phyloP scores from a whole-genome alignment of 2,113 vertebrate genomes.

The Rhinichthys klamathensis region DNA sequence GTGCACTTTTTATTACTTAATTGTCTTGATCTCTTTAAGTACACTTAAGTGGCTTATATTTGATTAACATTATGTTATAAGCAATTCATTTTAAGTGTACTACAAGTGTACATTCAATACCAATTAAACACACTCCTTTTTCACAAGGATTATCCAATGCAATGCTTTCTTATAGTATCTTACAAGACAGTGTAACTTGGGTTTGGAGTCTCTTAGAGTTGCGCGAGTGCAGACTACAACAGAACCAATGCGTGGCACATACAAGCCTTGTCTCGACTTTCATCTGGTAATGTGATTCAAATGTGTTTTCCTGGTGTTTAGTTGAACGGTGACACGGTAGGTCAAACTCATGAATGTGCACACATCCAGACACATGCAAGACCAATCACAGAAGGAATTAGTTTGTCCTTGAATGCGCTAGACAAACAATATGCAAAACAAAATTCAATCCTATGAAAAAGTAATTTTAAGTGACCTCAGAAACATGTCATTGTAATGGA shows the following conservation, averaged over 20 bases:
- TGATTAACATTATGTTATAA: too few relatives aligned
- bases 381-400: conserved; percentile 50
- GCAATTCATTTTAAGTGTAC: too few relatives aligned
- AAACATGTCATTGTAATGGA: conserved; percentile 54
- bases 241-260: not conserved
- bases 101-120: too few relatives aligned
- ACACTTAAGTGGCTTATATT: too few relatives aligned
- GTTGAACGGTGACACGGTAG: conserved; percentile 47
- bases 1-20: too few relatives aligned
- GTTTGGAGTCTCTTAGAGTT: not conserved
- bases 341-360: conserved; percentile 57
- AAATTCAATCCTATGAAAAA: conserved; percentile 50
- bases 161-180: too few relatives aligned
- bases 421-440: conserved; percentile 57
- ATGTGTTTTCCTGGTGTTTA: conserved; percentile 25
- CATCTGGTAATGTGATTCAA: conserved; percentile 40
- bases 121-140: too few relatives aligned
- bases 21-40: too few relatives aligned
- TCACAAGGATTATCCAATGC: too few relatives aligned
- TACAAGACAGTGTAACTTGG: not conserved
- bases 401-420: conserved; percentile 37
- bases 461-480: conserved; percentile 59
- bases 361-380: conserved; percentile 24
- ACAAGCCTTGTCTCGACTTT: conserved; percentile 12
- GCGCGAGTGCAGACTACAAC: not conserved